Conservation (phyloP, 1,140 invertebrate genomes). For the silkworm (Bombyx mori) region DNA sequence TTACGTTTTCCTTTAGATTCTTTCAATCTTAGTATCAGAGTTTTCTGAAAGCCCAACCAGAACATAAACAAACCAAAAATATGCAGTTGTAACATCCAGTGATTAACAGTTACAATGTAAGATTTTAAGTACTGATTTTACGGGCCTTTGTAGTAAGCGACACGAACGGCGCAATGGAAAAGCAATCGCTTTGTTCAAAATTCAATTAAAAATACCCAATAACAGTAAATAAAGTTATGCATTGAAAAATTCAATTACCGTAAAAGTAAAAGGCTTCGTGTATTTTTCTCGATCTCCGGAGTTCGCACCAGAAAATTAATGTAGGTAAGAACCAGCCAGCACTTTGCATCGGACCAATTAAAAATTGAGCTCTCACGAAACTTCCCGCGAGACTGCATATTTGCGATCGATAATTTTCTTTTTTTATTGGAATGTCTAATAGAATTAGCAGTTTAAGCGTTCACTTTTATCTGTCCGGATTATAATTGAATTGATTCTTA, state of each 20-base stretch:
- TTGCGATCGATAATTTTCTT: constrained; percentile 3
- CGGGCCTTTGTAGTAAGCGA: too few relatives aligned
- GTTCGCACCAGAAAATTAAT: constrained; percentile 16
- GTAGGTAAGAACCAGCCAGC: constrained; percentile 11
- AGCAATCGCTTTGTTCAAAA: neutral
- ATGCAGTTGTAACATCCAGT: too few relatives aligned
- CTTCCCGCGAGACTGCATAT: constrained; percentile 10
- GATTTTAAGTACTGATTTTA: too few relatives aligned
- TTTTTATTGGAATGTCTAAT: too few relatives aligned
- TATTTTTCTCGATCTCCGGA: constrained; percentile 10
- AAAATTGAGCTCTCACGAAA: constrained; percentile 15
- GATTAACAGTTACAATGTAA: too few relatives aligned
- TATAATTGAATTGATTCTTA: too few relatives aligned
- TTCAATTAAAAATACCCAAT: constrained; percentile 6
- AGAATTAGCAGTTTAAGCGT: too few relatives aligned
- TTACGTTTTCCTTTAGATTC: too few relatives aligned
- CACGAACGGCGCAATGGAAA: neutral
- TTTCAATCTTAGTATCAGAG: too few relatives aligned
- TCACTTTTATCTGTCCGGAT: too few relatives aligned
- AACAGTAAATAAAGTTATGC: constrained; percentile 10
- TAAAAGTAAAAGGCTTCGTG: constrained; percentile 10
- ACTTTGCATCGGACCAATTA: constrained; percentile 11
- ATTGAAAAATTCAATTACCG: constrained; percentile 17
- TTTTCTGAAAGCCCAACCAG: too few relatives aligned
- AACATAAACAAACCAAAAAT: too few relatives aligned